Conservation (phyloP, 64 coral and sea anemone species). For the Montipora sp. region DNA sequence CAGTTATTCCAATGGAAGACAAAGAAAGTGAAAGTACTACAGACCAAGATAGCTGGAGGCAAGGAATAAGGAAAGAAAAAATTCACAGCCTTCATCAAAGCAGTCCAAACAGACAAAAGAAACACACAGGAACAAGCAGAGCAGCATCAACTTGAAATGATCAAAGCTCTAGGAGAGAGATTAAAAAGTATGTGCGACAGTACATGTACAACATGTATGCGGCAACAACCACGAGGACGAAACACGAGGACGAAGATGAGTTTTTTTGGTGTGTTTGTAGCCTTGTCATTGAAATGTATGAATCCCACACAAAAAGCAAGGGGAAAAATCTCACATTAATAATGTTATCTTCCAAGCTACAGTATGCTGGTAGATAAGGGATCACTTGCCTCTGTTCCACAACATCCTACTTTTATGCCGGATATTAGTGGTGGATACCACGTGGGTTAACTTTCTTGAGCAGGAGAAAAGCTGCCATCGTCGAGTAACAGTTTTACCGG, state of each 20-base stretch:
- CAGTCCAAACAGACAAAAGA: background rate
- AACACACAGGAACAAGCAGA: slow-evolving; percentile 37
- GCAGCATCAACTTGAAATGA: background rate
- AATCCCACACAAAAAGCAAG: no score
- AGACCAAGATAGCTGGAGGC: background rate
- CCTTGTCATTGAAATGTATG: no score
- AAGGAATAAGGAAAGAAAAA: background rate
- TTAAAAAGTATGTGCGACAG: slow-evolving; percentile 22
- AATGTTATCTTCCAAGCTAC: background rate
- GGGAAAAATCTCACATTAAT: no score
- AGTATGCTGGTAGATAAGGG: no score
- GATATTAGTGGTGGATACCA: no score
- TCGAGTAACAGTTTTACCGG: no score
- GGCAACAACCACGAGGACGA: background rate
- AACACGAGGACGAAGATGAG: background rate
- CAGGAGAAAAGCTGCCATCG: no score
- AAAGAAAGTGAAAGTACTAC: slow-evolving; percentile 11
- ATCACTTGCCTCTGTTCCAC: no score
- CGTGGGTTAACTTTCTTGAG: no score
- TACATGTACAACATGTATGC: background rate
- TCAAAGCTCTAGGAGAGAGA: slow-evolving; percentile 5
- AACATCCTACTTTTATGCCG: no score
- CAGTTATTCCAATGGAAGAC: background rate
- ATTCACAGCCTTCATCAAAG: background rate
- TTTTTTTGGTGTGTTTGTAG: background rate